Evolutionary conservation across 1,140 invertebrate genomes (phyloP), one percentile per base, ranked within the genome.

Genomic region (Conus ventricosus): DNA sequence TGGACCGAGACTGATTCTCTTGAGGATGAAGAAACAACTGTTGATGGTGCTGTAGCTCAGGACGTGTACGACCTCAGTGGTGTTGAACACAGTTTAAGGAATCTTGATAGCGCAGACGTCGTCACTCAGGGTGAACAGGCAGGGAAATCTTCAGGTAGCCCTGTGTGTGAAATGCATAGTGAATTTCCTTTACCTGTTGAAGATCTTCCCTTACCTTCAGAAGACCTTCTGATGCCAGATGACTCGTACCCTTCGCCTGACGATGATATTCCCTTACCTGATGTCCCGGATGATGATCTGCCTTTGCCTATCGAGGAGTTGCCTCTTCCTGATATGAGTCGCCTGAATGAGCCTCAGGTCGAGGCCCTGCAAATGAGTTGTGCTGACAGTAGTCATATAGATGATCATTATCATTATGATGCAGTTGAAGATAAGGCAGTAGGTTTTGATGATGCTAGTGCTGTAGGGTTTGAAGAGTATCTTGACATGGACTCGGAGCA

Each of bases 321-420:
- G 80, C 80, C 80, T 54, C 51, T 81, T 51, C 80, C 80, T 54
- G 80, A 81, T 17, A 53, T 81, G 80, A 81, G 51, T 51, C 39
- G 80, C 39, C 51, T 81, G 39, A 81, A 81, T 55, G 11, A 81
- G 51, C 80, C 80, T 23, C 60, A 75, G 27, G 51, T 51, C 53
- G 84, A 71, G 84, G 71, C 67, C n/a, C 71, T 85, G 63, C 71
- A 54, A 63, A 75, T 85, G 84, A 85, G 84, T 27, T 25, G 63
- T 71, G 71, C 17, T 27, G 55, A 67, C 83, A 81, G 80, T 23
- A 20, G 80, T 10, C 13, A 17, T 23, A 15, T 10, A 80, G 80
- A 15, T 13, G 23, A 54, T 10, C 27, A 7, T 55, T 54, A 20
- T n/a, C 67, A 71, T 23, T 71, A 71, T 4, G 17, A 71, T 20